phyloP scores from a whole-genome alignment of 2,797 vertebrate genomes.

The Sternarchorhynchus goeldii region DNA sequence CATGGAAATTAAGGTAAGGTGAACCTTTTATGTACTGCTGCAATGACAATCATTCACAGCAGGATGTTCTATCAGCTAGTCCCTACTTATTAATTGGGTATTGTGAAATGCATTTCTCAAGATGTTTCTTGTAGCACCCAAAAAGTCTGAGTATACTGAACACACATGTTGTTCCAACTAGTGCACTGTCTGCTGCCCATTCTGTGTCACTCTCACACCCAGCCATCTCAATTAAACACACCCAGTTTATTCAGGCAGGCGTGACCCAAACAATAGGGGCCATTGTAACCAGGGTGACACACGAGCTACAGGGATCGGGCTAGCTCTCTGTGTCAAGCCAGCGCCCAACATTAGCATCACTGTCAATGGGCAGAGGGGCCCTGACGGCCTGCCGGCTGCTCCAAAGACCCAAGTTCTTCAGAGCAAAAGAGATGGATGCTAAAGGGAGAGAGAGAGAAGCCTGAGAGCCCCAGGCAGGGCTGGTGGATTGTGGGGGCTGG shows the following conservation, averaged over 20 bases:
- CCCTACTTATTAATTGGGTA: constrained; percentile 18
- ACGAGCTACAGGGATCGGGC: constrained; percentile 60
- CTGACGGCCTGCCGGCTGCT: constrained; percentile 59
- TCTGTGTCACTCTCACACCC: constrained; percentile 56
- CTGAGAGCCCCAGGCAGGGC: constrained; percentile 31
- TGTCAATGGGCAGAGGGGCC: constrained; percentile 62
- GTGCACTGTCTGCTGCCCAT: constrained; percentile 47
- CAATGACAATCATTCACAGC: background rate
- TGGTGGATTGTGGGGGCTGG: constrained; percentile 44
- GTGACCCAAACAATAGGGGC: constrained; percentile 70
- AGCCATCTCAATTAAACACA: constrained; percentile 73
- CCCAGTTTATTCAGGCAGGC: constrained; percentile 71
- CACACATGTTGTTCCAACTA: constrained; percentile 28
- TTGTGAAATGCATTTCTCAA: constrained; percentile 8
- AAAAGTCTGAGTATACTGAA: constrained; percentile 20
- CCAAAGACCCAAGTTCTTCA: constrained; percentile 60
- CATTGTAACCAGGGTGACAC: constrained; percentile 65
- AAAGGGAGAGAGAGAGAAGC: constrained; percentile 46
- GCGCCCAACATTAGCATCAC: constrained; percentile 66
- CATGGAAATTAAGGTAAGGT: background rate
- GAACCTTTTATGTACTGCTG: background rate
- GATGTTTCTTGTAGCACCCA: constrained; percentile 3
- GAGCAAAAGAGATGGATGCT: constrained; percentile 53
- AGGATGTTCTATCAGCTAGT: background rate
- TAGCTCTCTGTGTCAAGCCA: constrained; percentile 68